Conservation (phyloP, 2,797 vertebrate genomes). For the Rhyacichthys aspro region DNA sequence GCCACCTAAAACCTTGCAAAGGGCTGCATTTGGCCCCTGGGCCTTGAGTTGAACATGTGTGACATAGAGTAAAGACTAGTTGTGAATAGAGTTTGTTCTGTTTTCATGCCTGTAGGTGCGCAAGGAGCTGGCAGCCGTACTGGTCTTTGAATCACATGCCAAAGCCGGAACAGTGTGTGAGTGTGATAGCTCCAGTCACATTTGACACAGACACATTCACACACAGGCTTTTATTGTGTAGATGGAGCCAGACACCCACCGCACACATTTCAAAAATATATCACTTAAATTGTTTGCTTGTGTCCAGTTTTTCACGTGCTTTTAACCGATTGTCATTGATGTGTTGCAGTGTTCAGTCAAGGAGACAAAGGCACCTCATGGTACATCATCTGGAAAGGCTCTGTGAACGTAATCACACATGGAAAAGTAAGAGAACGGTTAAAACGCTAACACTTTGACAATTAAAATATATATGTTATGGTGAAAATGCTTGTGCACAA, state of each 20-base stretch:
- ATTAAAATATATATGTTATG: background rate
- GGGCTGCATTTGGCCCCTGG: too few relatives aligned
- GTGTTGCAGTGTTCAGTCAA: constrained; percentile 91
- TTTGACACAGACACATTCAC: constrained; percentile 20
- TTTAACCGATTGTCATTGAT: constrained; percentile 6
- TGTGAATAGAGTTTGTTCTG: constrained; percentile 9
- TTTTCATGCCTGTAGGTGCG: constrained; percentile 82
- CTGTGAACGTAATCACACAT: constrained; percentile 95
- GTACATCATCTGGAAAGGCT: constrained; percentile 99
- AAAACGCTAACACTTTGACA: background rate
- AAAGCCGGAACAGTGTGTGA: constrained; percentile 94
- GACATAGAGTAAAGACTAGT: background rate
- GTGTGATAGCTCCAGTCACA: constrained; percentile 65
- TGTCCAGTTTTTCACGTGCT: too few relatives aligned
- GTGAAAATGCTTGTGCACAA: constrained; percentile 7
- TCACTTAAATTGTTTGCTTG: too few relatives aligned
- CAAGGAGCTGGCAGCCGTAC: constrained; percentile 90
- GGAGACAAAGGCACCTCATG: constrained; percentile 97
- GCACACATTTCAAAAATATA: too few relatives aligned
- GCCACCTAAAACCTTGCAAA: too few relatives aligned
- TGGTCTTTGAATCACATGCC: constrained; percentile 92
- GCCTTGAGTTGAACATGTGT: too few relatives aligned
- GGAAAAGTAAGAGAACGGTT: constrained; percentile 85
- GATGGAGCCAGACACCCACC: background rate
- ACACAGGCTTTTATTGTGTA: constrained; percentile 17